Evolutionary conservation across 92 coral and sea anemone genomes (phyloP), one percentile per base, ranked within the genome.

Genomic region (Virgularia gustaviana): DNA sequence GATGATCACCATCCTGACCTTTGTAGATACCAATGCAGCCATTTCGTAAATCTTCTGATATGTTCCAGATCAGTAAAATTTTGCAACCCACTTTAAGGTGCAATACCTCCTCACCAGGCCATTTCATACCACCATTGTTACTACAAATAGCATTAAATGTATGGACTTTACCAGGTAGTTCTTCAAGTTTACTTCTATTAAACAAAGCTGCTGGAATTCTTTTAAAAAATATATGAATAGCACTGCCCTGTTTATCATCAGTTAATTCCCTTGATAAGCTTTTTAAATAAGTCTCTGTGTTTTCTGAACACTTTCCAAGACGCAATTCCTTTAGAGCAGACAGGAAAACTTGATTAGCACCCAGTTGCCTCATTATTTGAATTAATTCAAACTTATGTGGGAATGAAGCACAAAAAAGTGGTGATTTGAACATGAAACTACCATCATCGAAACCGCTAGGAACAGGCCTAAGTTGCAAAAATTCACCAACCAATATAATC

Each of bases 161-260:
- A 24, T 43, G 31, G 6, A 31, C 44, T 45, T 79, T 65, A 41
- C 83, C 73, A 11, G 73, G 64, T 20, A 79, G 78, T 32, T 55
- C 59, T 49, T 32, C 54, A 3, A 70, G 62, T 56, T 42, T 42
- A 1, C 53, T 32, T 49, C 72, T 58, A 44, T 79, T 35, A 32
- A 57, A 57, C 24, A 79, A 71, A 79, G 58, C 36, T 34, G 72
- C 56, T 18, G 78, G 63, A 35, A 63, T 78, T 41, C 61, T 79
- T 38, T 51, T 65, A 59, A 70, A 78, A 49, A 70, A 58, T 25
- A 43, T 47, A 49, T 78, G 78, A 20, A 38, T 78, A 6, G 71
- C 83, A 43, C 32, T 19, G 4, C 25, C 8, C 16, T 36, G 55
- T 8, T 51, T 16, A 1, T 23, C 60, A 15, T 25, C 7, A 27